These are phyloP conservation scores for Stictonetta naevosa DNA, from an alignment of 2,113 vertebrate species.

Conservation along the genomic window DNA sequence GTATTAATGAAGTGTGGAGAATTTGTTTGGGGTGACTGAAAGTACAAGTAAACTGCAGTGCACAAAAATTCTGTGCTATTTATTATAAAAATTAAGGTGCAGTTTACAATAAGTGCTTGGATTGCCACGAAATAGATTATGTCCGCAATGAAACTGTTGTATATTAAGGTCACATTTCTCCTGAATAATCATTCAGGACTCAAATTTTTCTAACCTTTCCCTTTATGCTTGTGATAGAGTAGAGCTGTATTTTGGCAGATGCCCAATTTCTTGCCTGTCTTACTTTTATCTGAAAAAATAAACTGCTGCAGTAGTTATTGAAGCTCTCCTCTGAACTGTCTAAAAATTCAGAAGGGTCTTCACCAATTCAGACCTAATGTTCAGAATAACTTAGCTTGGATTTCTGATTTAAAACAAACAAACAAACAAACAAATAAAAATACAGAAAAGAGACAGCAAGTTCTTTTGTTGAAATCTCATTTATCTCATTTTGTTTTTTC, in stretches of 20 bases:
- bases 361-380: not conserved
- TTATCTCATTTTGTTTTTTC: not conserved
- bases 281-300: not conserved
- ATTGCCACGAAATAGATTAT: constrained; percentile 8
- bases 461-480: not conserved
- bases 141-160: not conserved
- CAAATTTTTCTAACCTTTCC: constrained; percentile 2
- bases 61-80: not conserved
- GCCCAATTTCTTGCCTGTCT: not conserved
- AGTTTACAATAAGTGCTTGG: constrained; percentile 28
- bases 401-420: not conserved
- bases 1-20: constrained; percentile 59
- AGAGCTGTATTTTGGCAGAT: not conserved
- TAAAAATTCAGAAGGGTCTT: not conserved
- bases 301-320: not conserved
- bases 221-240: not conserved
- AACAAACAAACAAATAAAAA: not conserved
- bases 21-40: constrained; percentile 38
- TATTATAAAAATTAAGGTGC: constrained; percentile 31
- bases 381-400: not conserved
- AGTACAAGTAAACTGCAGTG: constrained; percentile 13
- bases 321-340: not conserved
- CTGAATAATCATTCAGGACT: constrained; percentile 42
- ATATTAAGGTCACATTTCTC: constrained; percentile 1
- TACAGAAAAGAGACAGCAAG: not conserved